Conservation (phyloP, 2,797 vertebrate species). For the Numenius phaeopus region DNA sequence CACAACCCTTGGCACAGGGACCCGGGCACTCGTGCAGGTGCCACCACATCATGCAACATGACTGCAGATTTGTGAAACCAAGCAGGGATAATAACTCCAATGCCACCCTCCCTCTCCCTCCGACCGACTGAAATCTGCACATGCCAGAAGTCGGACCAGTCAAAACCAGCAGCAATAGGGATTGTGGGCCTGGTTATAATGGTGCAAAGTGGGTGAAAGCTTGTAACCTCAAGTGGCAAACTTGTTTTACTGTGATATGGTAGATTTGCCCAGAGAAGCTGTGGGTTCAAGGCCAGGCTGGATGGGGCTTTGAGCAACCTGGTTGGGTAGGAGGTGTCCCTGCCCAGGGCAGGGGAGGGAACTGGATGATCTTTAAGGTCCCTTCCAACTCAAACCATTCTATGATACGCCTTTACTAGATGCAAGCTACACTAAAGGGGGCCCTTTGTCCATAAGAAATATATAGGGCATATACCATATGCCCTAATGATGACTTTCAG, state of each 20-base stretch:
- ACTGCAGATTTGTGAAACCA: background rate
- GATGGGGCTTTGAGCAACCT: too few relatives aligned
- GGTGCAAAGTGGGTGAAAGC: background rate
- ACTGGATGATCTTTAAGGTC: too few relatives aligned
- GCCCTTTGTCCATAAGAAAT: background rate
- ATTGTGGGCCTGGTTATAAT: background rate
- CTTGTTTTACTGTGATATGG: background rate
- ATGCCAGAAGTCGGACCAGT: background rate
- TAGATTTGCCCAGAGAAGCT: too few relatives aligned
- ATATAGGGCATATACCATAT: too few relatives aligned
- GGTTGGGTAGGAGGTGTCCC: too few relatives aligned
- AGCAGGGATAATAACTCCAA: background rate
- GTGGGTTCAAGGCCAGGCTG: too few relatives aligned
- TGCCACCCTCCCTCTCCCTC: background rate
- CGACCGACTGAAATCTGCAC: background rate
- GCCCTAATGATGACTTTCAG: background rate
- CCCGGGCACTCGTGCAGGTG: background rate
- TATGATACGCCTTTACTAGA: background rate
- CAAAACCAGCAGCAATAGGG: background rate
- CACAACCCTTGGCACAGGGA: background rate
- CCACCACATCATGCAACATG: fast-evolving
- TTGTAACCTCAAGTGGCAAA: background rate
- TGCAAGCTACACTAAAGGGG: background rate
- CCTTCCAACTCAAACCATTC: too few relatives aligned
- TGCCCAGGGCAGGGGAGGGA: too few relatives aligned